Conservation (phyloP, 2,113 vertebrate species). For the Neofelis nebulosa region DNA sequence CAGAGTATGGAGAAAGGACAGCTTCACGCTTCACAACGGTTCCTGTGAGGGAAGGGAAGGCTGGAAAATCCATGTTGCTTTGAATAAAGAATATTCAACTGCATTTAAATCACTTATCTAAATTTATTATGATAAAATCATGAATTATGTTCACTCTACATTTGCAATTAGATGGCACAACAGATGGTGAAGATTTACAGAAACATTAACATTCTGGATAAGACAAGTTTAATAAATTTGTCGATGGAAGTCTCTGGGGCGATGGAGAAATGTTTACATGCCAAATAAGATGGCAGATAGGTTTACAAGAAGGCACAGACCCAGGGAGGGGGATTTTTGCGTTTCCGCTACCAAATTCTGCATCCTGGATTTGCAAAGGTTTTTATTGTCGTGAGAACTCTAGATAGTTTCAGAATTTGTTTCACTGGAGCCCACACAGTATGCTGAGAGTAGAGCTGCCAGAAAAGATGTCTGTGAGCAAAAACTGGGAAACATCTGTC, state of each 20-base stretch:
- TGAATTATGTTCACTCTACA: constrained; percentile 74
- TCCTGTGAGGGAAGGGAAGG: constrained; percentile 37
- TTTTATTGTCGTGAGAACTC: constrained; percentile 38
- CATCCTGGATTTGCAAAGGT: background rate
- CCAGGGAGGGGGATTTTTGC: background rate
- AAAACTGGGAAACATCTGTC: constrained; percentile 23
- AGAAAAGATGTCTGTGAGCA: background rate
- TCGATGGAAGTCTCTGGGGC: constrained; percentile 58
- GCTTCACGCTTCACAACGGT: background rate
- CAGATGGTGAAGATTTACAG: constrained; percentile 83
- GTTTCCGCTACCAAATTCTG: background rate
- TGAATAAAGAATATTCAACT: constrained; percentile 65
- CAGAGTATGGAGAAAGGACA: background rate
- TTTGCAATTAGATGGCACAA: constrained; percentile 77
- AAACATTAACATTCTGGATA: constrained; percentile 78
- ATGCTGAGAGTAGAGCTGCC: background rate
- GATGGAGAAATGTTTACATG: constrained; percentile 53
- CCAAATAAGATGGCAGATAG: background rate
- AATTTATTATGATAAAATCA: constrained; percentile 75
- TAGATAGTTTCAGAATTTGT: constrained; percentile 27
- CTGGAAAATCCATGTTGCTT: constrained; percentile 17
- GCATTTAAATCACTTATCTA: constrained; percentile 76
- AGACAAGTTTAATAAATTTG: constrained; percentile 76
- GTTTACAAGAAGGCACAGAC: background rate
- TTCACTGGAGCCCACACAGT: background rate